Base-by-base conservation (phyloP, 1,140 invertebrate genomes). In the Arion vulgaris region DNA sequence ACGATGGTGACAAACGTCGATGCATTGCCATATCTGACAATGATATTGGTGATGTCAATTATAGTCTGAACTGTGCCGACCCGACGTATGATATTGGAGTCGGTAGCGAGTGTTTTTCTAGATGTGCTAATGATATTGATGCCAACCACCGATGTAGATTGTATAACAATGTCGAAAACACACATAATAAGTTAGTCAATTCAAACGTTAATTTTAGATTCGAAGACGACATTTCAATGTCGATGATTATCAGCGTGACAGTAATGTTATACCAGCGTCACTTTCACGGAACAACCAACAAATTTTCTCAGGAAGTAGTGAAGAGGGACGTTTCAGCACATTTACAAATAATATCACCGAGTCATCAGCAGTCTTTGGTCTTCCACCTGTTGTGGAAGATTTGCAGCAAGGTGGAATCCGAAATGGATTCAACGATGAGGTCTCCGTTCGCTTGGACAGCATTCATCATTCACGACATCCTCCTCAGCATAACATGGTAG, bases 351-450 rank as follows among this genome's bases (percentile, higher is more conserved):
- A 28, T 23, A 81, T 53, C 0, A 17, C 72, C 0, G 83, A 77
- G 19, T 77, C 84, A 23, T 78, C 78, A 11, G 41, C 5, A 45
- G 81, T 45, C 32, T 32, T 73, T 15, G 69, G 71, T 53, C 71
- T 76, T 36, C 80, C 84, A 0, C 41, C 84, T 41, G 36, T 82
- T 23, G 26, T 72, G 53, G 81, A 82, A n/a, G 81, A 85, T 51
- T 32, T 62, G 1, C 82, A 83, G 53, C 32, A 39, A 41, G 45
- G 69, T 4, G 4, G 49, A 28, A 41, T 68, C 4, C 17, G 77
- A 2, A 66, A 34, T 34, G 57, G 36, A 13, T n/a, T 7, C n/a
- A 38, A 36, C 36, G 23, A 9, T 17, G 57, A 68, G 9, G 2
- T 34, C 0, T 68, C 23, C 57, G 34, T 4, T 17, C 41, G 77